phyloP scores from a whole-genome alignment of 2,113 vertebrate species.

The Cisticola juncidis region DNA sequence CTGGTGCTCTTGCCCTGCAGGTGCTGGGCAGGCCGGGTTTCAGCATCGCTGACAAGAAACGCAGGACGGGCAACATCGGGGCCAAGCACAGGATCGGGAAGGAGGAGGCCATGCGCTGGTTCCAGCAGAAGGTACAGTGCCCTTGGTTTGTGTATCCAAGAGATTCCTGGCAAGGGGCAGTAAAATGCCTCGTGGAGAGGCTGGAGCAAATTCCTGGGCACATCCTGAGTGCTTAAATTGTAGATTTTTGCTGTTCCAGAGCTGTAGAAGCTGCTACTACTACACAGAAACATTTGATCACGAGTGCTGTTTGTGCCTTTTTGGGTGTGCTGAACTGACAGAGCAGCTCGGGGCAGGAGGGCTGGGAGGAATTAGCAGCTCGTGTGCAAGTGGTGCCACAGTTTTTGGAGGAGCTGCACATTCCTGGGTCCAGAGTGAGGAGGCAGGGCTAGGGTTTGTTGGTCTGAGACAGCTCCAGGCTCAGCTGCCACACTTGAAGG shows the following conservation, averaged over 20 bases:
- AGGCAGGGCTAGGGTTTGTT: not conserved
- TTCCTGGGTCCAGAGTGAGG: fast-evolving
- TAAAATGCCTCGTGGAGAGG: fast-evolving
- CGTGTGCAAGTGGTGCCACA: not conserved
- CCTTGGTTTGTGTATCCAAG: fast-evolving
- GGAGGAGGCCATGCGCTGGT: conserved; percentile 99
- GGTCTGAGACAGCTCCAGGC: not conserved
- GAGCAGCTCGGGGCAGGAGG: not conserved
- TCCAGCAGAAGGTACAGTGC: conserved; percentile 92
- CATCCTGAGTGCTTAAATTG: fast-evolving
- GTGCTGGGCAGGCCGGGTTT: conserved; percentile 96
- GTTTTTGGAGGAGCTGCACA: not conserved
- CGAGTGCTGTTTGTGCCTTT: fast-evolving
- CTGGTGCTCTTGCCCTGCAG: conserved; percentile 64
- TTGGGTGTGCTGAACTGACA: not conserved
- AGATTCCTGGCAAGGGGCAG: not conserved
- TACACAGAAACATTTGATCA: fast-evolving
- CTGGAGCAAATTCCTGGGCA: not conserved
- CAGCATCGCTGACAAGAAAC: conserved; percentile 98
- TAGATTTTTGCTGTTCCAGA: not conserved
- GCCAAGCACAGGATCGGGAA: conserved; percentile 97
- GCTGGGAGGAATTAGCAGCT: not conserved
- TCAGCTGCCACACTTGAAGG: not conserved
- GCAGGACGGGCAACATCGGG: conserved; percentile 93
- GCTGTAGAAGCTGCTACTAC: not conserved